Evolutionary conservation across 1,140 invertebrate genomes (phyloP).

Genomic region (Belonocnema kinseyi): DNA sequence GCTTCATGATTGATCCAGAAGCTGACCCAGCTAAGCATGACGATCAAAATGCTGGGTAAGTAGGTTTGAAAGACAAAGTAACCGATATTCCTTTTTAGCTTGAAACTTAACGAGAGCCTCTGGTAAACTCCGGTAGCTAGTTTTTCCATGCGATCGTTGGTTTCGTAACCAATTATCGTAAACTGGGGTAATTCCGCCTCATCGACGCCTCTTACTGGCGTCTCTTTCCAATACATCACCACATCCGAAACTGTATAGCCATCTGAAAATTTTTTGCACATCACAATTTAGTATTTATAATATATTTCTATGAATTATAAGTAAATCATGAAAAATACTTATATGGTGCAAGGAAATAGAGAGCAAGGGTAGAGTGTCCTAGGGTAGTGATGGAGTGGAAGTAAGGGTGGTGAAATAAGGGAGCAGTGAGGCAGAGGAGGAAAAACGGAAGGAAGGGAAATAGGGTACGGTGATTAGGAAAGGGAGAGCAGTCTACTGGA

Average conservation of each 20-base stretch:
- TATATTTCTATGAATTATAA: no score
- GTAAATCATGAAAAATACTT: no score
- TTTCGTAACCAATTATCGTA: slow-evolving; percentile 94
- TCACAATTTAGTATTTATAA: no score
- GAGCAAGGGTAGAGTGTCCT: no score
- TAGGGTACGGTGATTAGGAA: no score
- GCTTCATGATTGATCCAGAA: slow-evolving; percentile 93
- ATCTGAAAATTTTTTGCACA: slow-evolving; percentile 78
- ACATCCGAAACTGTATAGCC: slow-evolving; percentile 98
- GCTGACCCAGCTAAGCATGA: slow-evolving; percentile 92
- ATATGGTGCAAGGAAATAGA: no score
- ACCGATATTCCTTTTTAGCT: slow-evolving; percentile 86
- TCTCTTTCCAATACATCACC: slow-evolving; percentile 97
- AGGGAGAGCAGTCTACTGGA: no score
- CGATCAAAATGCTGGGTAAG: slow-evolving; percentile 87
- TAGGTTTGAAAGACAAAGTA: slow-evolving; percentile 92
- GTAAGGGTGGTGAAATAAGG: no score
- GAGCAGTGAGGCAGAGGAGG: no score
- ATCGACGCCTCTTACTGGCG: slow-evolving; percentile 93
- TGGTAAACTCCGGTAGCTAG: slow-evolving; percentile 96
- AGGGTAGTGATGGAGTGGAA: no score
- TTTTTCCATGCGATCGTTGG: slow-evolving; percentile 92
- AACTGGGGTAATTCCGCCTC: slow-evolving; percentile 97
- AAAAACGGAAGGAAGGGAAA: no score
- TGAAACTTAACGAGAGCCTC: slow-evolving; percentile 89